Conservation (phyloP, 1,140 invertebrate genomes). For the Scaptomyza hsui region DNA sequence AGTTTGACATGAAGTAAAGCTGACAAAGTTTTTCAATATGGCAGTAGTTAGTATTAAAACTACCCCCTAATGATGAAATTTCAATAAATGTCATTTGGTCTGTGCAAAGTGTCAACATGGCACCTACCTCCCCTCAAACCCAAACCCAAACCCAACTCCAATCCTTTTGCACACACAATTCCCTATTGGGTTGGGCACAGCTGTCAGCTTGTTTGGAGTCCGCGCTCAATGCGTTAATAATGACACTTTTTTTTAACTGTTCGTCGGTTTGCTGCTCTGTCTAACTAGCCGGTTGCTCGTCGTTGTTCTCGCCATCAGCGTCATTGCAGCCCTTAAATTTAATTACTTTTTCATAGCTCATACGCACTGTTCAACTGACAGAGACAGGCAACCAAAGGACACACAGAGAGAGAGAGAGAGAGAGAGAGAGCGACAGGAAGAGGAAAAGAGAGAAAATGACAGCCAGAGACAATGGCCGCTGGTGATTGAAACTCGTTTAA, state of each 20-base stretch:
- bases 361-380: slow-evolving; percentile 66
- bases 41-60: slow-evolving; percentile 10
- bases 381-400: neutral
- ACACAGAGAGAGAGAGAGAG: slow-evolving; percentile 4
- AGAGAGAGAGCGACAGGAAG: slow-evolving; percentile 18
- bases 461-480: slow-evolving; percentile 43
- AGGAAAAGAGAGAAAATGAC: neutral
- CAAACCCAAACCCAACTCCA: neutral
- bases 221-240: slow-evolving; percentile 78
- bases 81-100: slow-evolving; percentile 82
- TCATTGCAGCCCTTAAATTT: slow-evolving; percentile 74
- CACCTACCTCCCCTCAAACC: slow-evolving; percentile 45
- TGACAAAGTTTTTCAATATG: slow-evolving; percentile 55
- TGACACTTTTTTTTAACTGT: slow-evolving; percentile 65
- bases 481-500: slow-evolving; percentile 82
- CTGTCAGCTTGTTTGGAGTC: slow-evolving; percentile 57
- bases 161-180: slow-evolving; percentile 6
- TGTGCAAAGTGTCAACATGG: slow-evolving; percentile 74
- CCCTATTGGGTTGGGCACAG: slow-evolving; percentile 45
- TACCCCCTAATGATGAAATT: slow-evolving; percentile 74
- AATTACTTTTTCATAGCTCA: slow-evolving; percentile 84
- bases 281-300: slow-evolving; percentile 63
- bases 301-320: slow-evolving; percentile 24
- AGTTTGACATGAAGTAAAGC: slow-evolving; percentile 66
- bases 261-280: slow-evolving; percentile 11